A percentile compares a stretch with the other conserved stretches of the same genome.
Evolutionary conservation across 2,888 invertebrate species (phyloP).

Genomic region (Cephus runcator): DNA sequence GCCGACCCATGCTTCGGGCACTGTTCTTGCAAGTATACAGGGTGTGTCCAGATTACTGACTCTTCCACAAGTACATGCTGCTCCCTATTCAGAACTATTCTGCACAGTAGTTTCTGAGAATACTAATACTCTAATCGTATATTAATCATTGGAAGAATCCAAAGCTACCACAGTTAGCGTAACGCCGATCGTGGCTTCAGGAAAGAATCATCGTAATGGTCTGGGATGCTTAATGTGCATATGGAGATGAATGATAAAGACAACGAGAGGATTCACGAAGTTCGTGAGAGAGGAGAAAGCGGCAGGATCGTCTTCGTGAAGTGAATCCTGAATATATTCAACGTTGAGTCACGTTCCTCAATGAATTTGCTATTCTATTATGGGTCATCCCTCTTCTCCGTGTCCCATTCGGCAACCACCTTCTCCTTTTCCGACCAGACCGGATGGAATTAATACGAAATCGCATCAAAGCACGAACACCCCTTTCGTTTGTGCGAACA

Average conservation of each 20-base stretch:
- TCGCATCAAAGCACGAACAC: conserved; percentile 26
- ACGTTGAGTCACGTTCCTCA: not conserved
- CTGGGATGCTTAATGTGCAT: not conserved
- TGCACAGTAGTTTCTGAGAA: not conserved
- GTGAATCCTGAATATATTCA: not conserved
- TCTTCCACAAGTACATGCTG: not conserved
- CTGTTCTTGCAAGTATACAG: not conserved
- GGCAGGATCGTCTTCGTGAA: not conserved
- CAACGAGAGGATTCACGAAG: not conserved
- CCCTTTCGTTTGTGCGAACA: conserved; percentile 28
- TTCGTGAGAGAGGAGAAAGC: not conserved
- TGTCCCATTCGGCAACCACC: not conserved
- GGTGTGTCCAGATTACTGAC: not conserved
- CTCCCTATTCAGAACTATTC: not conserved
- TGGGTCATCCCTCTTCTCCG: not conserved
- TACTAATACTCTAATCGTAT: not conserved
- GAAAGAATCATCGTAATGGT: not conserved
- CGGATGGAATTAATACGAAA: conserved; percentile 26
- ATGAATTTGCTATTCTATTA: not conserved
- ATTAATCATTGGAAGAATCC: not conserved
- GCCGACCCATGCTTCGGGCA: not conserved
- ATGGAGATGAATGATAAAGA: not conserved
- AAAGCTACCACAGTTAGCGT: not conserved
- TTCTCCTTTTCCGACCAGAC: not conserved
- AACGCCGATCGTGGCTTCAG: not conserved